Conservation (phyloP, 2,888 invertebrate species). For the Zelleria hepariella region DNA sequence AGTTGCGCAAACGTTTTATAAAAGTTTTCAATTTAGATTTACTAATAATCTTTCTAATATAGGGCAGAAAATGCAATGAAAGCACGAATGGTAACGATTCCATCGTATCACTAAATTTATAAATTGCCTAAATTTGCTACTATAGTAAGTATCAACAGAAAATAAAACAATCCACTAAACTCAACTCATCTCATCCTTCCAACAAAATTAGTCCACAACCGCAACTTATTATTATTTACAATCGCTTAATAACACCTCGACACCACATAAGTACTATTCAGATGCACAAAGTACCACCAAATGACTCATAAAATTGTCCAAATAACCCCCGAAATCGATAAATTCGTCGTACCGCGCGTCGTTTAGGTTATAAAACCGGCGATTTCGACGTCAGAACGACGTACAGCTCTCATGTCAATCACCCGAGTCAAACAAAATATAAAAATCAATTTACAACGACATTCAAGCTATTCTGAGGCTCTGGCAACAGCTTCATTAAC, state of each 20-base stretch:
- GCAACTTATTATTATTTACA: constrained; percentile 6
- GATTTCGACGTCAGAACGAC: constrained; percentile 25
- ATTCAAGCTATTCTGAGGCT: constrained; percentile 50
- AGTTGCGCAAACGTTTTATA: too few relatives aligned
- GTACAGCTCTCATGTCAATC: constrained; percentile 60
- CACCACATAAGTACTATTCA: constrained; percentile 7
- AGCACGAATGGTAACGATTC: too few relatives aligned
- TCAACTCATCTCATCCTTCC: too few relatives aligned
- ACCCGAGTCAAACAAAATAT: constrained; percentile 70
- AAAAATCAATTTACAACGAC: constrained; percentile 63
- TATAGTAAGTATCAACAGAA: neutral
- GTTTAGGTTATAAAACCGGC: constrained; percentile 54
- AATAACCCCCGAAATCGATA: constrained; percentile 62
- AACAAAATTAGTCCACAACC: neutral
- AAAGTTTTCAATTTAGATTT: too few relatives aligned
- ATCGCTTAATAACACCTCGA: neutral
- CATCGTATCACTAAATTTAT: too few relatives aligned
- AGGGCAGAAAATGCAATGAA: too few relatives aligned
- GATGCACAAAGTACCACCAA: constrained; percentile 28
- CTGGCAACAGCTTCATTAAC: constrained; percentile 63
- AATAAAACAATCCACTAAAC: neutral
- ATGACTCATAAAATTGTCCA: constrained; percentile 67
- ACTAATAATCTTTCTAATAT: too few relatives aligned
- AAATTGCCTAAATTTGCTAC: too few relatives aligned
- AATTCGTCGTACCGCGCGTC: constrained; percentile 56